A percentile compares a stretch with the other conserved stretches of the same genome.
Evolutionary conservation across 2,113 vertebrate species (phyloP).

Genomic region (Fulica atra): DNA sequence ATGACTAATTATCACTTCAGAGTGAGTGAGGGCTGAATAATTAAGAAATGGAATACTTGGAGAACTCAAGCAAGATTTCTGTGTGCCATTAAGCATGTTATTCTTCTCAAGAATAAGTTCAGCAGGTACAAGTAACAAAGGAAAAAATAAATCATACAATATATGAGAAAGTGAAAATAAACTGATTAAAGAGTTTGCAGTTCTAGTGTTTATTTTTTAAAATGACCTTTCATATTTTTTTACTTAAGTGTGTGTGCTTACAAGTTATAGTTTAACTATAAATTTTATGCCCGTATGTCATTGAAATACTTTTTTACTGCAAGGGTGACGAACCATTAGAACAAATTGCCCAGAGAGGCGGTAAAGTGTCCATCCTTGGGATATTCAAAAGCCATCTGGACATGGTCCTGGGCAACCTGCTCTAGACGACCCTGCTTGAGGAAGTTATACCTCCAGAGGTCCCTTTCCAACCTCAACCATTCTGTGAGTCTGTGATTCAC

Average conservation of each 20-base stretch:
- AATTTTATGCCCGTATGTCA: background rate
- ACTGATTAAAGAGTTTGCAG: background rate
- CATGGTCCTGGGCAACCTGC: background rate
- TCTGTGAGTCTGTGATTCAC: background rate
- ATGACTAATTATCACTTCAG: constrained; percentile 46
- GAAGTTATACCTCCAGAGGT: no score
- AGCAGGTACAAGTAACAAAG: background rate
- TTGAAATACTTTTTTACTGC: background rate
- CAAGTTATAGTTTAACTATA: background rate
- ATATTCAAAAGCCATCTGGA: background rate
- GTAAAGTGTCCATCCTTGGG: background rate
- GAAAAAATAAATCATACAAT: background rate
- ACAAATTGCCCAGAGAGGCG: background rate
- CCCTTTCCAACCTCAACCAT: background rate
- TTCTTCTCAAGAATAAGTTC: constrained; percentile 1
- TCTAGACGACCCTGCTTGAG: background rate
- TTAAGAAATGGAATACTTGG: constrained; percentile 6
- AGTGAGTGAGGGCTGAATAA: background rate
- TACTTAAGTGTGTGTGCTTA: background rate
- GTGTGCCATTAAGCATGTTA: background rate
- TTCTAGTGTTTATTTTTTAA: background rate
- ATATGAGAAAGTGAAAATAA: background rate
- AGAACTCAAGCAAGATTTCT: constrained; percentile 28
- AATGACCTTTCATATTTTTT: background rate
- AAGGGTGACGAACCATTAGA: background rate